Evolutionary conservation across 1,140 invertebrate genomes (phyloP).

Genomic region (Trichomalopsis sarcophagae): DNA sequence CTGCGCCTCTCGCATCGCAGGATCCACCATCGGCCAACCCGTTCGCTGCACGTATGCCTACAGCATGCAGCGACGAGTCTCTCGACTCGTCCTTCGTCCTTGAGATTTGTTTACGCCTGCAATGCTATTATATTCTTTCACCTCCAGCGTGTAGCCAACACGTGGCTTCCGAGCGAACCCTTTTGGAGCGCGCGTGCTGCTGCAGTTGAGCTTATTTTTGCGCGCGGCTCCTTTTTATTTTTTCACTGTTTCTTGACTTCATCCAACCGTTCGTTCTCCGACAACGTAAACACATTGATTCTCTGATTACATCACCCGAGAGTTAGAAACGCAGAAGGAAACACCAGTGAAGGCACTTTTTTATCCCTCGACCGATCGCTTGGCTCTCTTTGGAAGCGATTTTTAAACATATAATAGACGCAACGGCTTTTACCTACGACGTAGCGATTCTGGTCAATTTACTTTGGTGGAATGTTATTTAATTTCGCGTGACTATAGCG

Average conservation of each 20-base stretch:
- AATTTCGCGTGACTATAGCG: too few species aligned
- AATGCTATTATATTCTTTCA: background rate
- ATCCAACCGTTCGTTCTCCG: background rate
- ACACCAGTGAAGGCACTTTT: background rate
- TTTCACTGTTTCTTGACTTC: background rate
- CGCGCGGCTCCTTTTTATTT: too few species aligned
- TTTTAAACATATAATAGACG: too few species aligned
- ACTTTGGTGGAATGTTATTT: too few species aligned
- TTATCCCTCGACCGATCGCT: background rate
- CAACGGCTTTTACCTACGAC: too few species aligned
- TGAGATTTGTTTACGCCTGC: background rate
- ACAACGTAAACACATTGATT: background rate
- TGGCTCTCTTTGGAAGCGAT: too few species aligned
- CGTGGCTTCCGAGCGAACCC: too few species aligned
- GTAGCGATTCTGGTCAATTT: too few species aligned
- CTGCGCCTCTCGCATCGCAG: too few species aligned
- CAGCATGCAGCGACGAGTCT: background rate
- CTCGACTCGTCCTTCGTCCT: slow-evolving; percentile 8
- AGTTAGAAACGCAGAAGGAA: background rate
- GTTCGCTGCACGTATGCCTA: background rate
- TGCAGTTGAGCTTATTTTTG: too few species aligned
- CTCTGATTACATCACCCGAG: background rate
- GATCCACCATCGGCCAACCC: background rate
- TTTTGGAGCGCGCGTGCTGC: too few species aligned
- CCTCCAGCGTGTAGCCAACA: background rate